Base-by-base conservation (phyloP, 2,113 vertebrate genomes). In the Cisticola juncidis region DNA sequence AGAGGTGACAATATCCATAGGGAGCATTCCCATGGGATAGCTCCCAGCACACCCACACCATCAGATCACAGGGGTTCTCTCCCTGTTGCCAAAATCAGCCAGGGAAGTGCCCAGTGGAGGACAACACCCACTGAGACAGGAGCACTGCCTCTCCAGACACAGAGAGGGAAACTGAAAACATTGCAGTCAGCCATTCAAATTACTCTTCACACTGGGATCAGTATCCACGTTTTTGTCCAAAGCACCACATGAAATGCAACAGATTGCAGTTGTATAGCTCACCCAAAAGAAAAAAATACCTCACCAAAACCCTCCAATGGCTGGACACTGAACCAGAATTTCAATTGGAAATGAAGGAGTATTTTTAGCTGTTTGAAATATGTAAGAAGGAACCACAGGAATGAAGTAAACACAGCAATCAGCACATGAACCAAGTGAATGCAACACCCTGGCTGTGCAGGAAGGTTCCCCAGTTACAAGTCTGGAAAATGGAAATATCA, bases 381-480 rank as follows among this genome's bases (percentile, higher is more conserved):
- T 0, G 1, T 0, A 0, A 80, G 36, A 38, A 77, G 40, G 31
- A 64, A 18, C 6, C 62, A 23, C 0, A 0, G 5, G 38, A 74
- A 61, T 6, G 4, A 66, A 51, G 13, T 8, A 38, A 64, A 60
- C 0, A 23, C 18, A 42, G 23, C 33, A 53, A 33, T 28, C 28
- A 45, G 47, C 45, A 60, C 14, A 5, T 6, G 48, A 54, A 35
- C 10, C 2, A 66, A 50, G 11, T 5, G 22, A 44, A 31, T 0
- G 21, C 53, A 51, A 64, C 14, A 74, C 19, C 62, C 17, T 35
- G 54, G n/a, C 23, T 61, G 40, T 12, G 28, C 53, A 72, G 53
- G n/a, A 53, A 62, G 23, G 23, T 11, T 77, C 69, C 42, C 1
- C 1, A 58, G 15, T 15, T 19, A 19, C 15, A 21, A 40, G 12